Base-by-base conservation (phyloP, 2,113 vertebrate genomes). In the Pithys albifrons region DNA sequence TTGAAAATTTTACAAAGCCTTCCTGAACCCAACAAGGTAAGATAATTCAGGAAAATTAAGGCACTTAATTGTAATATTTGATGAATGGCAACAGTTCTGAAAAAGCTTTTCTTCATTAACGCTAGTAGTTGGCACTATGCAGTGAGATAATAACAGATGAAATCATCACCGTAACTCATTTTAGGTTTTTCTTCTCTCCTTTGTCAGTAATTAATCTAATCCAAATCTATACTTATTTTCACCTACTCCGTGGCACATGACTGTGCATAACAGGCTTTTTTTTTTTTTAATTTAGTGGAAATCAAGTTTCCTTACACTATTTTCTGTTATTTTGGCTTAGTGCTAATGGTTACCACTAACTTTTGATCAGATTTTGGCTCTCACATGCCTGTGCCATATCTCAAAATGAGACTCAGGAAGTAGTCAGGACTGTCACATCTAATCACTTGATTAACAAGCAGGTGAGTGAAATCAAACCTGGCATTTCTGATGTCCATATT, bases 231-330 rank as follows among this genome's bases (percentile, higher is more conserved):
- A 65, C 6, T 73, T 65, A 37, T 28, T 65, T 28, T 65, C 24
- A 73, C 1, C 0, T 51, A 59, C 18, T 48, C 88, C 35, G 45
- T 2, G 11, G 18, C 7, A 39, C 4, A 20, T 4, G 2, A 52
- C 49, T 57, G 39, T 78, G n/a, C 4, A 3, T 19, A 61, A 69
- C 4, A 80, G 33, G 18, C 4, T 41, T 69, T 85, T 76, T 57
- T 45, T 4, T 45, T 69, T 82, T 76, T 57, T 43, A 46, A 39
- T 39, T 39, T 19, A 66, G 6, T 27, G 14, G 9, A 78, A 79
- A 85, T 29, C 24, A 65, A 86, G 41, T 23, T 79, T 62, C 13
- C 27, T 86, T 73, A 19, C 18, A 58, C 19, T 8, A 19, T 69
- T 80, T 88, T 43, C 31, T 65, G 5, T 31, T 92, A 51, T 70